Evolutionary conservation across 2,797 vertebrate genomes (phyloP), one percentile per base, ranked within the genome.

Genomic region (Chelon auratus): DNA sequence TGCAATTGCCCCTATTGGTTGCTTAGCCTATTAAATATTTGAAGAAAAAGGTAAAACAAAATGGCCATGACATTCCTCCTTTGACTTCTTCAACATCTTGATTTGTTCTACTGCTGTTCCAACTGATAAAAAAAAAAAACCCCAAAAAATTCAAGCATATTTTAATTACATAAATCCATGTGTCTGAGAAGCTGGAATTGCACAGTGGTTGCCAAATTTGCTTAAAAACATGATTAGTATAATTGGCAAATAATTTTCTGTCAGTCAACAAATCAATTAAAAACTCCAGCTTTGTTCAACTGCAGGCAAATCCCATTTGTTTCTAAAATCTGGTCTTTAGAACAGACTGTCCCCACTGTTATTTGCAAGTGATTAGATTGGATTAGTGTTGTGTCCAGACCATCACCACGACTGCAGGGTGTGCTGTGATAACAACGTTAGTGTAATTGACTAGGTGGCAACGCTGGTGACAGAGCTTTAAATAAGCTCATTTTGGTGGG

Each of bases 51-150:
- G 14, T 14, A 14, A 11, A 43, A 15, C 30, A 40, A 40, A 10
- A 40, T 40, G 9, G 2, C 42, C 42, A 43, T 26, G 33, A 54
- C 47, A 43, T 67, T 37, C 54, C 12, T 30, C 22, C 8, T 40
- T 17, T 9, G 15, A 69, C 26, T 30, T 56, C 39, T 30, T 69
- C 17, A 62, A 18, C 53, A 2, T 62, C 12, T 63, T 51, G 42
- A 3, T 43, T 43, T 43, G 42, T 7, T 33, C 30, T 8, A 33
- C 30, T 33, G 30, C 39, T 40, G 9, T 10, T 43, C 42, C 42
- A 12, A 15, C 42, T 43, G 24, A 22, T 22, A 22, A 22, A n/a
- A n/a, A n/a, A n/a, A n/a, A n/a, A n/a, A n/a, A 42, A 12, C 3
- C 5, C 12, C 5, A 12, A 45, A 45, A 45, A n/a, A n/a, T 6